phyloP scores from a whole-genome alignment of 2,797 vertebrate species.

The Rhinichthys osculus region DNA sequence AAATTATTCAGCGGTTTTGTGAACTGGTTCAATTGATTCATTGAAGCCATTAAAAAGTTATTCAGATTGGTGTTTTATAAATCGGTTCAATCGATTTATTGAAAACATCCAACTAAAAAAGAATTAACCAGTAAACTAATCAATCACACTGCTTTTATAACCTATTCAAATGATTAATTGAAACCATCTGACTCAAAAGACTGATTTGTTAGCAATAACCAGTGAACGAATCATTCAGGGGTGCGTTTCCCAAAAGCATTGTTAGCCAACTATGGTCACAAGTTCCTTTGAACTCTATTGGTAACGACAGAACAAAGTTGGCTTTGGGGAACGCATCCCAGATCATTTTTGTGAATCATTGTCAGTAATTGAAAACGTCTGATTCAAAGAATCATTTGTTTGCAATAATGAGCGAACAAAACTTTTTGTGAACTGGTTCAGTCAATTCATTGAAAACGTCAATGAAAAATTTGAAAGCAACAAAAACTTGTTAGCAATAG shows the following conservation, averaged over 20 bases:
- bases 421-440: not conserved
- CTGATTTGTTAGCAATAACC: not conserved
- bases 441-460: not conserved
- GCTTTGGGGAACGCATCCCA: not conserved
- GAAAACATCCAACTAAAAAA: not conserved
- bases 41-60: not conserved
- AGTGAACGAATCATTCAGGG: not conserved
- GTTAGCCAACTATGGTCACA: not conserved
- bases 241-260: not conserved
- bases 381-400: not conserved
- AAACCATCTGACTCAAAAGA: not conserved
- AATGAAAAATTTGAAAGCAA: not conserved
- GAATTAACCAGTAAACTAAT: not conserved
- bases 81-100: not conserved
- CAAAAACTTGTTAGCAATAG: not conserved
- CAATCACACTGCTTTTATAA: not conserved
- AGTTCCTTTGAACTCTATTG: not conserved
- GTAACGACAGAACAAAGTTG: not conserved
- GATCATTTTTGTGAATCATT: not conserved
- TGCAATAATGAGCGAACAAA: not conserved
- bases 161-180: not conserved
- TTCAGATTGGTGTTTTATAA: not conserved
- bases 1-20: not conserved
- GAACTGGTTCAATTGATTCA: not conserved
- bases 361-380: not conserved